These are phyloP conservation scores for Druon quercuslanigerum DNA, from an alignment of 1,140 invertebrate species.

Conservation along the genomic window DNA sequence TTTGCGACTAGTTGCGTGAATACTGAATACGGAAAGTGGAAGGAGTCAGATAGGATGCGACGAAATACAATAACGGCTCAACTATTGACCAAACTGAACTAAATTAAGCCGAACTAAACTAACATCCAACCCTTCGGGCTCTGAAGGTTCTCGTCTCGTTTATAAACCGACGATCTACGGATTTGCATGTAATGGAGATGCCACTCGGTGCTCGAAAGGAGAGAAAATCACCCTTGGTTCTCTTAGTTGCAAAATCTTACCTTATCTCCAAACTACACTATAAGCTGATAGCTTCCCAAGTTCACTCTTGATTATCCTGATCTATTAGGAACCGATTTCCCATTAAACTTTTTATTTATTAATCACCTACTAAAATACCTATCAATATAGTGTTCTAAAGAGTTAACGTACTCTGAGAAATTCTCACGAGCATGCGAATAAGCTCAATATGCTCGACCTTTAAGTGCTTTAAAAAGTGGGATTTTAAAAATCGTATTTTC, in stretches of 20 bases:
- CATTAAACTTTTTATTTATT: slow-evolving; percentile 4
- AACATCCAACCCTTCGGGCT: slow-evolving; percentile 48
- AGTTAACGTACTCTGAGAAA: no score
- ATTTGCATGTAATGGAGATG: slow-evolving; percentile 42
- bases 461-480: no score
- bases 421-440: no score
- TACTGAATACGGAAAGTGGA: slow-evolving; percentile 56
- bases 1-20: slow-evolving; percentile 58
- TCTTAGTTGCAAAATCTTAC: slow-evolving; percentile 3
- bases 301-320: neutral
- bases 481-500: no score
- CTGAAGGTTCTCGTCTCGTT: slow-evolving; percentile 16
- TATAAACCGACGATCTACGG: slow-evolving; percentile 14
- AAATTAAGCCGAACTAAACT: slow-evolving; percentile 60
- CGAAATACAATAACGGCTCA: slow-evolving; percentile 58
- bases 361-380: neutral
- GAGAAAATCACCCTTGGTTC: slow-evolving; percentile 11
- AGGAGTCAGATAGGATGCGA: slow-evolving; percentile 27
- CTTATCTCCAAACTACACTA: neutral
- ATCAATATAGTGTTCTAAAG: no score
- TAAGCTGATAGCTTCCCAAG: slow-evolving; percentile 9
- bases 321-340: slow-evolving; percentile 6
- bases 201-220: slow-evolving; percentile 33
- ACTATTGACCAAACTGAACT: slow-evolving; percentile 63
- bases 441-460: no score